Conservation (phyloP, 2,113 vertebrate species). For the Amazona vittata region DNA sequence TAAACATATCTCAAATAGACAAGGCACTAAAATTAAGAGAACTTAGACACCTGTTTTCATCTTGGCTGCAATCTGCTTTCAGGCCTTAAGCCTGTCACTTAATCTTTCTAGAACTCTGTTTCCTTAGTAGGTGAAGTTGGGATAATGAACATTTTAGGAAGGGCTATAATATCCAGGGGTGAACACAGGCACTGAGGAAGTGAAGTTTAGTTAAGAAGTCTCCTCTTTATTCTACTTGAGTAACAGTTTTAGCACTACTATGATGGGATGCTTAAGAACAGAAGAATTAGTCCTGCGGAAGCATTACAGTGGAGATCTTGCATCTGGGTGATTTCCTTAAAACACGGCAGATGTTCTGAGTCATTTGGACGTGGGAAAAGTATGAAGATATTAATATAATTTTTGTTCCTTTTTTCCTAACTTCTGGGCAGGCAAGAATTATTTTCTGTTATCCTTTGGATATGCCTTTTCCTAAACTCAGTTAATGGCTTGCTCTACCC, state of each 20-base stretch:
- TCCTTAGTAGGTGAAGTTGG: neutral
- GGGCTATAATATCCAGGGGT: neutral
- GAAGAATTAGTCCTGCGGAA: neutral
- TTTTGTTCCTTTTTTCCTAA: neutral
- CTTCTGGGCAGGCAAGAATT: accelerated
- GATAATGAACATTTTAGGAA: neutral
- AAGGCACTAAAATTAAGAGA: neutral
- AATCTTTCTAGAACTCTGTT: neutral
- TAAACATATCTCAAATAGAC: neutral
- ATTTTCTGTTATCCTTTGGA: neutral
- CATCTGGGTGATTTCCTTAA: neutral
- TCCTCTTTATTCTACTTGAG: neutral
- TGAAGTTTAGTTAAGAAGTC: neutral
- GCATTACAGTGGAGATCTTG: neutral
- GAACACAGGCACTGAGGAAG: neutral
- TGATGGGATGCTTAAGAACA: neutral
- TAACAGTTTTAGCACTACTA: neutral
- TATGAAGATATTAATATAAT: neutral
- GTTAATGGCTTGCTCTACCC: neutral
- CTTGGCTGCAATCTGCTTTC: neutral
- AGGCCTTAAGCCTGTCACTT: neutral
- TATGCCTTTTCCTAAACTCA: neutral
- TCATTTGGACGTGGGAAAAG: neutral
- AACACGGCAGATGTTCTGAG: neutral
- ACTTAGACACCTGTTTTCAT: neutral